Base-by-base conservation (phyloP, 64 coral and sea anemone genomes). In the Anthopleura sola region DNA sequence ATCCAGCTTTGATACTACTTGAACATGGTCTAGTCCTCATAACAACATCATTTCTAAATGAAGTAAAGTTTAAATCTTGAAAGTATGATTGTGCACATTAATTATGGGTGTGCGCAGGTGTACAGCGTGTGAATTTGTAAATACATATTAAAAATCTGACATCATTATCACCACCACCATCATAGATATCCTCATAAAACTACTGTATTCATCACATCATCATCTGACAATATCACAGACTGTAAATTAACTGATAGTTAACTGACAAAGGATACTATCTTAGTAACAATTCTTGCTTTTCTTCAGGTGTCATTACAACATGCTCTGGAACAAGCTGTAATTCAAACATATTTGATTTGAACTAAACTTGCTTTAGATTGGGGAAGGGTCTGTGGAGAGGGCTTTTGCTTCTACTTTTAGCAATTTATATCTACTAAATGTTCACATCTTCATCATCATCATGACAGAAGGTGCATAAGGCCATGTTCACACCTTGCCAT, bases 271-370 rank as follows among this genome's bases (percentile, higher is more conserved):
- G 93, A 94, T 98, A 98, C 95, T 98, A 98, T 98, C 91, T 79
- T 68, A 86, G 85, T 44, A 98, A 82, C 24, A 98, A 64, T 37
- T 98, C 95, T 66, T 88, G 56, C 60, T 98, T 98, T 66, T 98
- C 95, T 60, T 98, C 95, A 24, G 95, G 86, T 17, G 95, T 91
- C 95, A 98, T 98, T 24, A 98, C 88, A 37, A 98, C 95, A 55
- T 98, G 95, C 86, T 98, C 95, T 82, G 91, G 95, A 55, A 98
- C 91, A 84, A 98, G 86, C 95, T 97, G 55, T 21, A 84, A 87
- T 34, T 20, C 66, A 47, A 55, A 19, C 32, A 84, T 3, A 34
- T 50, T 84, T 17, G 39, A 77, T 55, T 49, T 1, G 38, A 55
- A 75, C 12, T 12, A 8, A 36, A 2, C 40, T 44, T 44, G 29